Base-by-base conservation (phyloP, 1,140 invertebrate genomes). In the Branchinecta lynchi region DNA sequence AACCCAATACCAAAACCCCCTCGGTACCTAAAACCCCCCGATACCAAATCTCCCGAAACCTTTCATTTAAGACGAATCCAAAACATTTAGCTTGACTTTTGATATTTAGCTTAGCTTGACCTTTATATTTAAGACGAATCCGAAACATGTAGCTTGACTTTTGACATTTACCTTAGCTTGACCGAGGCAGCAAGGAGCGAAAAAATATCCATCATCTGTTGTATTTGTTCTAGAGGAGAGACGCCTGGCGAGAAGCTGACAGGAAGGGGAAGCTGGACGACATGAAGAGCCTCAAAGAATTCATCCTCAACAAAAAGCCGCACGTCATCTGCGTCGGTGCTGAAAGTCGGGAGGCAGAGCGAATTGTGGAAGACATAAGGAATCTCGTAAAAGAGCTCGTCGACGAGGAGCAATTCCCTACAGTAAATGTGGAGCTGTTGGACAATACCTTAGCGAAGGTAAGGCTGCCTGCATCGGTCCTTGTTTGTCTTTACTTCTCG, bases 251-350 rank as follows among this genome's bases (percentile, higher is more conserved):
- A 66, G 80, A 86, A 51, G 82, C 85, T 8, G 90, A 94, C 71
- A 86, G 88, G 74, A 73, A 81, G 3, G 82, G 85, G 69, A 91
- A 92, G 78, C 85, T 92, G 77, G 83, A 86, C 5, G 94, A 98
- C 79, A 76, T 97, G 66, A 78, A 85, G 9, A 87, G 87, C 32
- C 76, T 98, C 7, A 85, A 86, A 68, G 85, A 92, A 72, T 96
- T 99, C 73, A 92, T 99, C 44, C 78, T 84, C 0, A 85, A 84
- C 2, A 96, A 95, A 76, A 93, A 94, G 75, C 96, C 97, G 0
- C 96, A 99, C 78, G 87, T 95, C 7, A 86, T 99, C 67, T 88
- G 86, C 0, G 85, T 99, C 44, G 88, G 92, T 7, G 92, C 90
- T 0, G 93, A 97, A 78, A 93, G 93, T 0, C 83, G 92, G 21